Evolutionary conservation across 1,140 invertebrate genomes (phyloP).

Genomic region (Drosophila ironensis): DNA sequence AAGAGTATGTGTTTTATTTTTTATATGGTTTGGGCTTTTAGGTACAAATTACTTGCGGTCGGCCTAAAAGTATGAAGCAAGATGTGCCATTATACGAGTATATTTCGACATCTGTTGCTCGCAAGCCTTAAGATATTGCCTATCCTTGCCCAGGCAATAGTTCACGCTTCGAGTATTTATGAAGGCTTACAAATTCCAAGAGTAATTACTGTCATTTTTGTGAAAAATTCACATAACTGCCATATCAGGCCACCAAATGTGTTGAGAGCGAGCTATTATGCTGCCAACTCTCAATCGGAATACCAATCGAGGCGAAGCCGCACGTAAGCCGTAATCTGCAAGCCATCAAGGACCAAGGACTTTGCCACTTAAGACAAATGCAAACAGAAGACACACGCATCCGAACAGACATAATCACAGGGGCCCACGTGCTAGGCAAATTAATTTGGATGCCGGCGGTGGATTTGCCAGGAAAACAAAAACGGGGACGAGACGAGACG

Average conservation of each 20-base stretch:
- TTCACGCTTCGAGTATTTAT: too few species aligned
- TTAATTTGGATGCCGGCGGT: constrained; percentile 52
- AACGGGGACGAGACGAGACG: background rate
- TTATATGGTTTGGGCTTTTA: too few species aligned
- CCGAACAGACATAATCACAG: constrained; percentile 36
- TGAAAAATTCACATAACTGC: constrained; percentile 21
- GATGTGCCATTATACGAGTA: too few species aligned
- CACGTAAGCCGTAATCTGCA: constrained; percentile 44
- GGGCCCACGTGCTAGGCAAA: constrained; percentile 60
- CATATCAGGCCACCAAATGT: too few species aligned
- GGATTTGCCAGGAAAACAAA: constrained; percentile 10
- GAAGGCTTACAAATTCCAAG: background rate
- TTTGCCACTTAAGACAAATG: constrained; percentile 48
- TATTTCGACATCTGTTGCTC: too few species aligned
- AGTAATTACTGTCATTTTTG: constrained; percentile 37
- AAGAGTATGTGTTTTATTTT: too few species aligned
- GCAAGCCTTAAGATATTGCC: too few species aligned
- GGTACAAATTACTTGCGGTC: too few species aligned
- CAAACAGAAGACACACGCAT: constrained; percentile 32
- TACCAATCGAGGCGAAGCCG: constrained; percentile 9
- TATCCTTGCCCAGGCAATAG: too few species aligned
- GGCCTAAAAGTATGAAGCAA: too few species aligned
- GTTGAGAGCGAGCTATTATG: too few species aligned
- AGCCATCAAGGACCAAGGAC: constrained; percentile 48
- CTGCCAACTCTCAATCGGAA: background rate